Evolutionary conservation across 2,113 vertebrate species (phyloP).

Genomic region (Sapajus apella): DNA sequence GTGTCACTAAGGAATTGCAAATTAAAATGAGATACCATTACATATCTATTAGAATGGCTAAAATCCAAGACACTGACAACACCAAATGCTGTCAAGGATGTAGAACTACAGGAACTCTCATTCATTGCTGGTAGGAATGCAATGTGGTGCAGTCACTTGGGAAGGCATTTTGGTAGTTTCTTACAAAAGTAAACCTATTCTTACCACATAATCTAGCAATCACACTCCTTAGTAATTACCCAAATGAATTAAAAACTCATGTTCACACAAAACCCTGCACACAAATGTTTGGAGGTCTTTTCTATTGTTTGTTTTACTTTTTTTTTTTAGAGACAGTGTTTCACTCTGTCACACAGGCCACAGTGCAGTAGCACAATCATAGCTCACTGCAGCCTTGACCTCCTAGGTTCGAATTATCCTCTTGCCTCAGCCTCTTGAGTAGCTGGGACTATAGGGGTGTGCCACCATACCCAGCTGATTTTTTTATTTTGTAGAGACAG

Average conservation of each 20-base stretch:
- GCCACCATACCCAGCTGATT: too few species aligned
- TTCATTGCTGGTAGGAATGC: background rate
- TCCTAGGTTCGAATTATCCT: too few species aligned
- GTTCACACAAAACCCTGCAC: background rate
- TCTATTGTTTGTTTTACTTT: too few species aligned
- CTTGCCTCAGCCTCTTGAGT: too few species aligned
- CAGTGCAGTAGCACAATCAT: too few species aligned
- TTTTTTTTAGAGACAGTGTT: too few species aligned
- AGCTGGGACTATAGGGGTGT: too few species aligned
- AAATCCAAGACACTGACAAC: background rate
- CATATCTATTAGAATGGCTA: background rate
- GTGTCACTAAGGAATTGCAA: background rate
- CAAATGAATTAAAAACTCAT: constrained; percentile 16
- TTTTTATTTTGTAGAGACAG: too few species aligned
- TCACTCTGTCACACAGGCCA: too few species aligned
- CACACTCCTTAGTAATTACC: background rate
- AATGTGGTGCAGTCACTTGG: background rate
- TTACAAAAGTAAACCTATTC: constrained; percentile 25
- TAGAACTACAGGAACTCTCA: background rate
- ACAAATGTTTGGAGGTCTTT: background rate
- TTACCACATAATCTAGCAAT: background rate
- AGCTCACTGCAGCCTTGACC: too few species aligned
- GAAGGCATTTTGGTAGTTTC: background rate
- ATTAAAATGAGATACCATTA: background rate
- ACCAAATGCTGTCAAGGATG: background rate